Percentiles rank a stretch among this genome's conserved stretches.
These are phyloP conservation scores for Neelides sp. DNA, from an alignment of 1,140 invertebrate species.

Conservation along the genomic window DNA sequence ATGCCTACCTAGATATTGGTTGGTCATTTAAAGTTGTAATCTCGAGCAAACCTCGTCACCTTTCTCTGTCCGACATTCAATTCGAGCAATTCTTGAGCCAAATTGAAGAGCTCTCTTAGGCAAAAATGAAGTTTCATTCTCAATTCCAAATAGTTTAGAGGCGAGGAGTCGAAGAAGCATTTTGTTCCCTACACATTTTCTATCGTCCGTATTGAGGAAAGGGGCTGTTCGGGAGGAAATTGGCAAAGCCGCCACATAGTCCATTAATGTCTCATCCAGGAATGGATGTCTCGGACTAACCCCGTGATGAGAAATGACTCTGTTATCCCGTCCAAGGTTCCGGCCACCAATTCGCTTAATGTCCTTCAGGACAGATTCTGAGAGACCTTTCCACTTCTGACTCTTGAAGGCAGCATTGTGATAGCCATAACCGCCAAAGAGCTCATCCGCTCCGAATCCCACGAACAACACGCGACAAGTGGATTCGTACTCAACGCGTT, in stretches of 20 bases:
- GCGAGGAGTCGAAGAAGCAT: constrained; percentile 71
- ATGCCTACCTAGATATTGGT: too few species aligned
- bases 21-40: too few species aligned
- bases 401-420: constrained; percentile 61
- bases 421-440: constrained; percentile 84
- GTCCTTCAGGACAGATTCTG: constrained; percentile 58
- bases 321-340: constrained; percentile 88
- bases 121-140: constrained; percentile 41
- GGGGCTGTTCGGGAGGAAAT: constrained; percentile 13
- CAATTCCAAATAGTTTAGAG: constrained; percentile 50
- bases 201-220: constrained; percentile 12
- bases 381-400: constrained; percentile 51
- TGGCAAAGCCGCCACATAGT: constrained; percentile 11
- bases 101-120: constrained; percentile 94
- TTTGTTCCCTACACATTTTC: constrained; percentile 89
- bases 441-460: constrained; percentile 74
- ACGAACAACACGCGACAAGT: constrained; percentile 48
- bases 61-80: constrained; percentile 66
- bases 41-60: constrained; percentile 56
- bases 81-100: constrained; percentile 87
- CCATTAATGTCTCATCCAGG: constrained; percentile 48
- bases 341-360: constrained; percentile 72
- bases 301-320: constrained; percentile 65
- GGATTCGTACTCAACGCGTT: constrained; percentile 24
- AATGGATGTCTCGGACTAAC: constrained; percentile 76